Base-by-base conservation (phyloP, 2,113 vertebrate genomes). In the Sturnira hondurensis region DNA sequence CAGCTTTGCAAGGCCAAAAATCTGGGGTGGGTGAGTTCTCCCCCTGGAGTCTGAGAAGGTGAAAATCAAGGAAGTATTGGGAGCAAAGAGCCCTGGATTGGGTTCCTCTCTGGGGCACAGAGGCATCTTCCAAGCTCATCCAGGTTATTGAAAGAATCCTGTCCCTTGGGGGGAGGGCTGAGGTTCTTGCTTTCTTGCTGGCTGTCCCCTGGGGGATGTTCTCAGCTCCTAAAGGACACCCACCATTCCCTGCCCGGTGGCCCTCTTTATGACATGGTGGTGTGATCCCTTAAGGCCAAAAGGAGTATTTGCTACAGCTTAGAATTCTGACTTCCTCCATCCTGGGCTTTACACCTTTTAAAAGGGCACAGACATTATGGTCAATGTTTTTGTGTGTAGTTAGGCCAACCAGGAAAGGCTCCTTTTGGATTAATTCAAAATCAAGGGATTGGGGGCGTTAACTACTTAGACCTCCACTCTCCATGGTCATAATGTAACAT, bases 161-260 rank as follows among this genome's bases (percentile, higher is more conserved):
- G 31, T 36, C 9, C 33, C 24, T 31, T 31, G 3, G 20, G 67
- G 11, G 1, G 3, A 17, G 58, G 24, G 47, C 56, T 54, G 20
- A 47, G 31, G 19, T 17, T 22, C 33, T 52, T 9, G 4, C n/a
- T 90, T 77, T 47, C 36, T 71, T 47, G 50, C 26, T 41, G 36
- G 12, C 45, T 71, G 10, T 11, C 67, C 56, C 22, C 7, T 19
- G 24, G 38, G 73, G 50, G 4, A 28, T 13, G 20, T 5, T 74
- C 33, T 82, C 20, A 31, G 9, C 7, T 47, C 41, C 7, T 6
- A 14, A 81, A n/a, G 1, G 9, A 4, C 10, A 26, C 61, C 14
- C 15, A 4, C 1, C 6, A 7, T 15, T 38, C 38, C 45, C 45
- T 31, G 26, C 17, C 19, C 19, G 1, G 1, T 19, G 4, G 5